Conservation (phyloP, 1,140 invertebrate species). For the Ceratosolen solmsi region DNA sequence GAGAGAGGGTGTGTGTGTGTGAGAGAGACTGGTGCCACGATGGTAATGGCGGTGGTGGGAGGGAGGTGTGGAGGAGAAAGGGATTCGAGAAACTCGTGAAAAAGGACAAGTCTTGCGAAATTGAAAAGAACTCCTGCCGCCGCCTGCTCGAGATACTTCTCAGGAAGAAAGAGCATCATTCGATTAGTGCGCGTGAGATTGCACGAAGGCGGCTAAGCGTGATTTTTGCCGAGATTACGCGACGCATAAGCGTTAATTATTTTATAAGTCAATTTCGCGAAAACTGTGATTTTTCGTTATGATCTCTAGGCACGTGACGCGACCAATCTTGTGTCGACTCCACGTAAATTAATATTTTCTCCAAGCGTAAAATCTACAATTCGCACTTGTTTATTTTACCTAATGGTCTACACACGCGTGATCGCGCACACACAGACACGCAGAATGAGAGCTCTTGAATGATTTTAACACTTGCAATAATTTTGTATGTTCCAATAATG, state of each 20-base stretch:
- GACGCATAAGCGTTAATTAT: slow-evolving; percentile 18
- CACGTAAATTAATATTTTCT: too few species aligned
- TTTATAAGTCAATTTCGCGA: neutral
- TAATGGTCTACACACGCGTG: too few species aligned
- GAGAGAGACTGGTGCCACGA: neutral
- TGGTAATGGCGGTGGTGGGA: too few species aligned
- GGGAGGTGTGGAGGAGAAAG: neutral
- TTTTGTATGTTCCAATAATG: too few species aligned
- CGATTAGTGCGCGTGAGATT: slow-evolving; percentile 15
- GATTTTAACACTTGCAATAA: too few species aligned
- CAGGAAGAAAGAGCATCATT: neutral
- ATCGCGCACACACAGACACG: neutral
- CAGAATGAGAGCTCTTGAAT: too few species aligned
- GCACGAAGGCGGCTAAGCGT: neutral
- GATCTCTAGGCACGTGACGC: neutral
- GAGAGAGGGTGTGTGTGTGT: neutral
- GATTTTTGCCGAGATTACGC: slow-evolving; percentile 10
- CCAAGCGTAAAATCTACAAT: too few species aligned
- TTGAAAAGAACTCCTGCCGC: slow-evolving; percentile 18
- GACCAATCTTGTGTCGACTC: neutral
- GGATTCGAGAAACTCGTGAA: neutral
- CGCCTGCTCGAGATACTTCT: neutral
- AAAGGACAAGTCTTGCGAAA: neutral
- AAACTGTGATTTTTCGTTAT: neutral
- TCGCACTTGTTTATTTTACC: too few species aligned